phyloP scores from a whole-genome alignment of 2,888 invertebrate genomes.

The Sphecodes monilicornis region DNA sequence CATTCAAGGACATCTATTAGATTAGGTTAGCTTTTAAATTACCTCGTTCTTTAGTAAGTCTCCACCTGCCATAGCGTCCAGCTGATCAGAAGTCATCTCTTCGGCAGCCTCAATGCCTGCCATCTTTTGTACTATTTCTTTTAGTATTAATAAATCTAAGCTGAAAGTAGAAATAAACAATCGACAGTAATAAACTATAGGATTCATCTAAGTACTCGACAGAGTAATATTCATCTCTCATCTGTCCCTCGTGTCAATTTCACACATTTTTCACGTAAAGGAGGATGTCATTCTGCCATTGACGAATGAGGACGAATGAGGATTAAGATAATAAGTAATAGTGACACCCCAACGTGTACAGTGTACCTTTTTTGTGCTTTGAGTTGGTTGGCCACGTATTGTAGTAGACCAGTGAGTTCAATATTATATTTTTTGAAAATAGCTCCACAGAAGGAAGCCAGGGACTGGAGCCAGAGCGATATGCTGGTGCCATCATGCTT shows the following conservation, averaged over 20 bases:
- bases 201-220: not conserved
- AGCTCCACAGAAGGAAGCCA: conserved; percentile 97
- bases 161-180: conserved; percentile 84
- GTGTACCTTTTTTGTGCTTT: conserved; percentile 96
- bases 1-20: too few relatives aligned
- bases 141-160: conserved; percentile 95
- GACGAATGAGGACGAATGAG: not conserved
- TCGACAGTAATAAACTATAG: conserved; percentile 4
- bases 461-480: conserved; percentile 96
- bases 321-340: not conserved
- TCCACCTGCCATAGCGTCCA: conserved; percentile 98
- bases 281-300: too few relatives aligned
- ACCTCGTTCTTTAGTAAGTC: conserved; percentile 97
- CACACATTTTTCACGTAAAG: too few relatives aligned
- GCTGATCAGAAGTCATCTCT: conserved; percentile 97
- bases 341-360: conserved; percentile 22
- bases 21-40: conserved; percentile 60
- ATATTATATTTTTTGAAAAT: conserved; percentile 99
- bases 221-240: not conserved
- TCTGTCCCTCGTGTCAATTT: too few relatives aligned
- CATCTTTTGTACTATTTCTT: conserved; percentile 99
- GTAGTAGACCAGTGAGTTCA: conserved; percentile 96
- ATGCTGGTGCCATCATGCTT: conserved; percentile 96
- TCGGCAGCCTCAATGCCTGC: conserved; percentile 98
- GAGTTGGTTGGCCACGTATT: conserved; percentile 98